Conservation (phyloP, 2,113 vertebrate genomes). For the Odobenus rosmarus region DNA sequence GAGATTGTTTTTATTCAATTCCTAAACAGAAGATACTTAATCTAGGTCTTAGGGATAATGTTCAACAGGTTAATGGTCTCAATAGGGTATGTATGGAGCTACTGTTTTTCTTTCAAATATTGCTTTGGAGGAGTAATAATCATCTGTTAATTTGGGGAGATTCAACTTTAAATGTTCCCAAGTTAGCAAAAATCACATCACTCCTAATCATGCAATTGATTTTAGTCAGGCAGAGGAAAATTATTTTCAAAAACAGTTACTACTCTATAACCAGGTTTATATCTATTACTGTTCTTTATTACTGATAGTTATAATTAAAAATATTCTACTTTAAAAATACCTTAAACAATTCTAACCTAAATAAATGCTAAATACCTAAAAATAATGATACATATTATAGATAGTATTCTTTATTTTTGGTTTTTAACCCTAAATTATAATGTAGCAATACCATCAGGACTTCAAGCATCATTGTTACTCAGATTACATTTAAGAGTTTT, state of each 20-base stretch:
- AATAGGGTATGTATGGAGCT: neutral
- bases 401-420: neutral
- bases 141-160: neutral
- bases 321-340: neutral
- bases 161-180: neutral
- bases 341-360: neutral
- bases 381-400: neutral
- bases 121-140: constrained; percentile 11
- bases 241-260: neutral
- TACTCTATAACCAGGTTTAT: neutral
- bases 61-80: constrained; percentile 50
- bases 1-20: constrained; percentile 72
- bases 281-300: neutral
- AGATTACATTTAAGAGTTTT: neutral
- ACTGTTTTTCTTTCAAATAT: neutral
- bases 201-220: neutral
- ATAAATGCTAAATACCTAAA: neutral
- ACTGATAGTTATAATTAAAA: neutral
- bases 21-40: constrained; percentile 48
- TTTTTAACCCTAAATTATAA: neutral
- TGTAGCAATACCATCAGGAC: neutral
- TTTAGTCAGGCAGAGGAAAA: neutral
- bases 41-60: neutral
- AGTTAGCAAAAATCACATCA: neutral
- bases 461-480: neutral